phyloP scores from a whole-genome alignment of 2,888 invertebrate species.

The Bombyx huttoni region DNA sequence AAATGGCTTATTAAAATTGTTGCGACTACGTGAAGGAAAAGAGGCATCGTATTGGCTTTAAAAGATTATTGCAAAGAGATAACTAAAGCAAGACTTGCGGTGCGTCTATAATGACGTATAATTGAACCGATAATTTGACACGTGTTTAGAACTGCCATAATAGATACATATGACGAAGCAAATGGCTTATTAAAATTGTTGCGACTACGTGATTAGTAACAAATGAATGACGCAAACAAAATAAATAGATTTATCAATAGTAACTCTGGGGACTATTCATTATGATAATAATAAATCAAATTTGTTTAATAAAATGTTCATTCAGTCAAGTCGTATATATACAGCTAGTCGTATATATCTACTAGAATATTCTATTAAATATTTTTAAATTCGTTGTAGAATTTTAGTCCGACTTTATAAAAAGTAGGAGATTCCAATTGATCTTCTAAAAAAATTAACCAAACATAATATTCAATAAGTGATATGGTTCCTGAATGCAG shows the following conservation, averaged over 20 bases:
- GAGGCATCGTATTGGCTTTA: too few relatives aligned
- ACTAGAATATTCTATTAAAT: too few relatives aligned
- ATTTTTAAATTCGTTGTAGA: too few relatives aligned
- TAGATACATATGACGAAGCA: neutral
- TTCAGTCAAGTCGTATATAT: too few relatives aligned
- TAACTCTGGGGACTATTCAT: neutral
- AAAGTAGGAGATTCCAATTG: too few relatives aligned
- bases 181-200: neutral
- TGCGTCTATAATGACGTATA: neutral
- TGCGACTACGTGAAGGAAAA: neutral
- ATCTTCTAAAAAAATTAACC: too few relatives aligned
- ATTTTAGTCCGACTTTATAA: too few relatives aligned
- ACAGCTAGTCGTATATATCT: too few relatives aligned
- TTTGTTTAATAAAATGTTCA: too few relatives aligned
- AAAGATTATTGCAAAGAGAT: too few relatives aligned
- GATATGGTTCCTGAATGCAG: neutral
- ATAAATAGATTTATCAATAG: neutral
- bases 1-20: neutral
- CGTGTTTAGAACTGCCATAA: neutral
- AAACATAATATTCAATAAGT: neutral
- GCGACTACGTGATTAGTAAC: neutral
- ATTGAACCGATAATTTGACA: neutral
- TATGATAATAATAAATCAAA: too few relatives aligned
- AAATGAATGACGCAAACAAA: neutral
- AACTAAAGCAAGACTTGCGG: neutral